A percentile compares a stretch with the other conserved stretches of the same genome.
These are phyloP conservation scores for Myocastor coypus DNA, from an alignment of 2,113 vertebrate species.

Conservation along the genomic window DNA sequence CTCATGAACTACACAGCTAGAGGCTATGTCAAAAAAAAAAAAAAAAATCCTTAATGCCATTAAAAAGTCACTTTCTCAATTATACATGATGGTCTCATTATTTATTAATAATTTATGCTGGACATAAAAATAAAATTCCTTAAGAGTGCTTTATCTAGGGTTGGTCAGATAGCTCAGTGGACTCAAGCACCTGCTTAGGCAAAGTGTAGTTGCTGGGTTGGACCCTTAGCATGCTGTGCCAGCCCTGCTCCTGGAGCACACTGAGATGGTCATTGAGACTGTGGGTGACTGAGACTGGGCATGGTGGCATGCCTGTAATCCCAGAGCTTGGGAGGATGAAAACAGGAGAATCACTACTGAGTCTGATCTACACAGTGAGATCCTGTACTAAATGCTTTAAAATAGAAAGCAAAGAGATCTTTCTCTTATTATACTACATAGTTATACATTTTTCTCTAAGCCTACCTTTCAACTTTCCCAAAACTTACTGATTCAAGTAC, in stretches of 20 bases:
- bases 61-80: constrained; percentile 20
- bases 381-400: too few relatives aligned
- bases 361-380: too few relatives aligned
- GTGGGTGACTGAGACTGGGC: too few relatives aligned
- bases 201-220: too few relatives aligned
- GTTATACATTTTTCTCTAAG: constrained; percentile 20
- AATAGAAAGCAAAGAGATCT: not conserved
- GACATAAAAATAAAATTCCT: not conserved
- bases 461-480: not conserved
- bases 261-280: too few relatives aligned
- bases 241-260: too few relatives aligned
- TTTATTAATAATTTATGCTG: not conserved
- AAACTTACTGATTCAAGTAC: constrained; percentile 40
- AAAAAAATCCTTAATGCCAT: not conserved
- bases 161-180: too few relatives aligned
- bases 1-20: not conserved
- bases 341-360: too few relatives aligned
- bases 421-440: not conserved
- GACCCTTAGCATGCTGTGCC: too few relatives aligned
- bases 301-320: too few relatives aligned
- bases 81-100: not conserved
- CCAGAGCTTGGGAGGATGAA: too few relatives aligned
- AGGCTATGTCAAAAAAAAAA: not conserved
- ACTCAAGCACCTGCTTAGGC: too few relatives aligned
- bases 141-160: not conserved